phyloP scores from a whole-genome alignment of 2,888 invertebrate genomes.

The Sarcophaga rosellei region DNA sequence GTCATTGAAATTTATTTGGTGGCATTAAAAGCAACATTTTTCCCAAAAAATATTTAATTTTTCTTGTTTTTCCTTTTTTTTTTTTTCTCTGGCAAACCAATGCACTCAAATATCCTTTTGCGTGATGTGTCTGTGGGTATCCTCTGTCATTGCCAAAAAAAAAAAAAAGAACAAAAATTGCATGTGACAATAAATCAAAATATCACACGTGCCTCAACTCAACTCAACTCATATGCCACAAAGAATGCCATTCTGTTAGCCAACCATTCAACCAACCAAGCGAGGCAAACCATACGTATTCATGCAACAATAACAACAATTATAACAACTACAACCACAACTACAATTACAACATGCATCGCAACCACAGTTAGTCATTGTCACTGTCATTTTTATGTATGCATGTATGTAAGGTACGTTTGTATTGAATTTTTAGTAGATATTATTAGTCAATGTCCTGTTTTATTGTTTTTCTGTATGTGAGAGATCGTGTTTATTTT shows the following conservation, averaged over 20 bases:
- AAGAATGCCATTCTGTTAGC: conserved; percentile 17
- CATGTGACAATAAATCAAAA: conserved; percentile 69
- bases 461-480: conserved; percentile 15
- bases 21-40: conserved; percentile 33
- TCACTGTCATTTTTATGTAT: conserved; percentile 15
- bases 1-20: conserved; percentile 64
- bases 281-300: conserved; percentile 34
- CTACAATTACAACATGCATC: conserved; percentile 3
- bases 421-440: conserved; percentile 56
- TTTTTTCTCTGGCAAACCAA: conserved; percentile 35
- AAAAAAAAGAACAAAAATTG: conserved; percentile 61
- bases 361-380: conserved; percentile 64
- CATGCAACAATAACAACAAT: conserved; percentile 26
- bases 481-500: conserved; percentile 32
- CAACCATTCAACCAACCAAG: conserved; percentile 30
- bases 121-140: conserved; percentile 41
- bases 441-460: conserved; percentile 47
- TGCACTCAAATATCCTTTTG: conserved; percentile 58
- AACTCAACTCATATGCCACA: conserved; percentile 64
- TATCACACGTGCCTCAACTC: conserved; percentile 68
- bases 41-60: conserved; percentile 26
- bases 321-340: too few relatives aligned
- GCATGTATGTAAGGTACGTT: background rate
- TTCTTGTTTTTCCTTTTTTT: conserved; percentile 10
- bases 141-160: conserved; percentile 58